These are phyloP conservation scores for Psephotus haematonotus DNA, from an alignment of 2,113 vertebrate species.

Conservation along the genomic window DNA sequence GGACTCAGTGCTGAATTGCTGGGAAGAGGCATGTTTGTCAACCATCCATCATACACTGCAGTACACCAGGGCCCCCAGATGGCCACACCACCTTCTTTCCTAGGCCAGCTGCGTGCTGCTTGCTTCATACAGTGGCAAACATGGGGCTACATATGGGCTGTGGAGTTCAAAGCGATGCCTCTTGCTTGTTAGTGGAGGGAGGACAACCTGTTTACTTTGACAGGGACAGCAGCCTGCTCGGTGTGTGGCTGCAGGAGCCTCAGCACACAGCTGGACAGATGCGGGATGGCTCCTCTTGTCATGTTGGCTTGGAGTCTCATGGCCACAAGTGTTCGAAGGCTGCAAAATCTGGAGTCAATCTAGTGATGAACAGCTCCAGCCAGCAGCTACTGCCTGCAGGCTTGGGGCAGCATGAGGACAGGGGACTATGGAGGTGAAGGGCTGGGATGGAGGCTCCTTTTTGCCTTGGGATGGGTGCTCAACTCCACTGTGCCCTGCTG, in stretches of 20 bases:
- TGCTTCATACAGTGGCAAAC: background rate
- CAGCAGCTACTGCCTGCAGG: background rate
- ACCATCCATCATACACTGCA: background rate
- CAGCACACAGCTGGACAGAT: background rate
- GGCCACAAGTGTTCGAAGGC: background rate
- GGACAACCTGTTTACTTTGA: slow-evolving; percentile 20
- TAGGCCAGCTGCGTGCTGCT: background rate
- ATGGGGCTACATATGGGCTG: background rate
- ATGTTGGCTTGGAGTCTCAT: background rate
- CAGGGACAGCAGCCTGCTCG: background rate
- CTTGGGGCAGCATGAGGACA: fast-evolving
- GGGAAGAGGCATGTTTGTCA: background rate
- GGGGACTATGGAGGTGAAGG: background rate
- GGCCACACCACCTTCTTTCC: background rate
- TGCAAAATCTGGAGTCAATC: background rate
- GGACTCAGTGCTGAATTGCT: background rate
- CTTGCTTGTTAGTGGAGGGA: background rate
- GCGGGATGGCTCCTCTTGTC: background rate
- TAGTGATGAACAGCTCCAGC: background rate
- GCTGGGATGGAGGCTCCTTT: background rate
- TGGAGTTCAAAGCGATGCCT: background rate
- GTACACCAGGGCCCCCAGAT: background rate
- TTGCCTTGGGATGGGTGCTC: background rate
- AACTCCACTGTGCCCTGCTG: background rate
- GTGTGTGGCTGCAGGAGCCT: background rate